These are phyloP conservation scores for Dryobates pubescens DNA, from an alignment of 2,797 vertebrate genomes.

Conservation along the genomic window DNA sequence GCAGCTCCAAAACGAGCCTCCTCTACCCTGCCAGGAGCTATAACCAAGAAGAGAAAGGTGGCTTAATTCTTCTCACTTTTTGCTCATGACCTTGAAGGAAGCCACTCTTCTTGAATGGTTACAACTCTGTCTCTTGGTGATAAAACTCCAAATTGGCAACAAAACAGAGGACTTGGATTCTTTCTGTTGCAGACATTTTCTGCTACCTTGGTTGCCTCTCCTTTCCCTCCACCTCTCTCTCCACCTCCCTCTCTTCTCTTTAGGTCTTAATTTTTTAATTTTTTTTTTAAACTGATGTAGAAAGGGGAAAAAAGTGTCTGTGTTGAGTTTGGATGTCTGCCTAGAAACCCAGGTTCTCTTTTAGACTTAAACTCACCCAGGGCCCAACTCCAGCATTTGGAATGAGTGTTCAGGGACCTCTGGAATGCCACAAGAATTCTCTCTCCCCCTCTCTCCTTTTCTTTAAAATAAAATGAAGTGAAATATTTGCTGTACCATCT, in stretches of 20 bases:
- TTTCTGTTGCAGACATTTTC: neutral
- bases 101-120: neutral
- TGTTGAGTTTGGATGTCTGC: constrained; percentile 79
- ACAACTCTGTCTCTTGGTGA: neutral
- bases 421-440: constrained; percentile 82
- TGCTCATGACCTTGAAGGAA: neutral
- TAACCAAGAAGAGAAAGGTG: neutral
- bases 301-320: constrained; percentile 69
- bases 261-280: neutral
- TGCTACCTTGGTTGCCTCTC: neutral
- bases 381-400: constrained; percentile 74
- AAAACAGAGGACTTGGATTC: neutral
- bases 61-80: neutral
- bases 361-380: constrained; percentile 68
- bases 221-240: neutral
- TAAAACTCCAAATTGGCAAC: neutral
- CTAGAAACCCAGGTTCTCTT: constrained; percentile 75
- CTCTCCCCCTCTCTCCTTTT: constrained; percentile 66
- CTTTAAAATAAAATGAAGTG: constrained; percentile 78
- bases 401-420: constrained; percentile 77
- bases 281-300: constrained; percentile 26
- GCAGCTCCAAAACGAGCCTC: neutral
- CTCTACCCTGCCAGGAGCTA: neutral
- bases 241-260: neutral
- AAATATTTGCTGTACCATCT: constrained; percentile 73